These are phyloP conservation scores for Eumaeus atala DNA, from an alignment of 1,140 invertebrate species.

Conservation along the genomic window DNA sequence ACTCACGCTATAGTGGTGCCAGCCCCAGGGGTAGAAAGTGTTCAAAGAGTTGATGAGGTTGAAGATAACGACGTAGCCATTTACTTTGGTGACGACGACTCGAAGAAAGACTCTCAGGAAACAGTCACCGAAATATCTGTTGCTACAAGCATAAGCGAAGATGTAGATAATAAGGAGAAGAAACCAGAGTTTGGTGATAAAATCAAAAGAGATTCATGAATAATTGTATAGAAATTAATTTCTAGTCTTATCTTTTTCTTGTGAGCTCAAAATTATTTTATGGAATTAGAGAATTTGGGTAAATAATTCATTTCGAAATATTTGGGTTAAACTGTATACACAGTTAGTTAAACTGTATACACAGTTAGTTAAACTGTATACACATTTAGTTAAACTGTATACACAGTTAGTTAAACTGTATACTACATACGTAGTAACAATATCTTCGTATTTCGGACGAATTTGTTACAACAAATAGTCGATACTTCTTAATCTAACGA, in stretches of 20 bases:
- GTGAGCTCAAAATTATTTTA: conserved; percentile 19
- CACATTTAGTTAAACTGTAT: too few relatives aligned
- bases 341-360: too few relatives aligned
- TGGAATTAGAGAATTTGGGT: neutral
- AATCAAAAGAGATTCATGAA: conserved; percentile 27
- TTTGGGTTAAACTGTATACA: neutral
- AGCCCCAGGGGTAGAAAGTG: conserved; percentile 40
- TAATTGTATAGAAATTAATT: conserved; percentile 16
- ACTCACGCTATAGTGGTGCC: conserved; percentile 52
- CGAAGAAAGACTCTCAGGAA: conserved; percentile 31
- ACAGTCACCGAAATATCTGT: conserved; percentile 67
- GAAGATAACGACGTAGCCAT: conserved; percentile 75
- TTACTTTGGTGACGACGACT: conserved; percentile 60
- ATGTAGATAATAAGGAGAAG: conserved; percentile 26
- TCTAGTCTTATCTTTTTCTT: conserved; percentile 30
- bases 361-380: too few relatives aligned
- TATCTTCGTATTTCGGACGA: neutral
- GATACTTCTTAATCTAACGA: too few relatives aligned
- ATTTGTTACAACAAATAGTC: neutral
- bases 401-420: too few relatives aligned
- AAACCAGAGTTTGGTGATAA: conserved; percentile 33
- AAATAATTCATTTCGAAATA: neutral
- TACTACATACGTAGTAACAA: too few relatives aligned
- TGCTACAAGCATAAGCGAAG: conserved; percentile 60
- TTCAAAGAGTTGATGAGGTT: conserved; percentile 45